A percentile compares a stretch with the other conserved stretches of the same genome.
These are phyloP conservation scores for Abrostola tripartita DNA, from an alignment of 2,888 invertebrate species.

Conservation along the genomic window DNA sequence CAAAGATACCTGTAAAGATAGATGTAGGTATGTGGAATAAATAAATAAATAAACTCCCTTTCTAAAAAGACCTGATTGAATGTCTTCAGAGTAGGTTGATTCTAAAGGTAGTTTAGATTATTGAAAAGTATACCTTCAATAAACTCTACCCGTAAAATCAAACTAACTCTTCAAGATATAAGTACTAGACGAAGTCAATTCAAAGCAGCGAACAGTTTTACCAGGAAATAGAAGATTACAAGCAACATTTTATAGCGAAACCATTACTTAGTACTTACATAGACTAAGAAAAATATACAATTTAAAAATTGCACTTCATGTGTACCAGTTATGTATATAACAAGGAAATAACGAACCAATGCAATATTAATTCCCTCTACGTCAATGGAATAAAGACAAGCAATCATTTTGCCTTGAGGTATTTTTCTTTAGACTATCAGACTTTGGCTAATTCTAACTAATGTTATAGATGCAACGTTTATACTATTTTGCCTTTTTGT, in stretches of 20 bases:
- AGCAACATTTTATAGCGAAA: background rate
- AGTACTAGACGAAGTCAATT: background rate
- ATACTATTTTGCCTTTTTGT: no score
- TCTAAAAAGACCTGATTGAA: no score
- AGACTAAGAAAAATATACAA: background rate
- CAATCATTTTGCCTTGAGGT: no score
- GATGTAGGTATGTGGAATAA: no score
- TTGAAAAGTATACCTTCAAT: no score
- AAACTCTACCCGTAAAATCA: background rate
- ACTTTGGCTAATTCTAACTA: no score
- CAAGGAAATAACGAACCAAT: background rate
- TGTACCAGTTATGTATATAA: background rate
- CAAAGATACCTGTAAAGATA: no score
- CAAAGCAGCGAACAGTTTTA: background rate
- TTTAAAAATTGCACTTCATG: background rate
- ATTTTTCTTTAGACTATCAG: no score
- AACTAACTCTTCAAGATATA: background rate
- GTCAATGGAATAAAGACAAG: background rate
- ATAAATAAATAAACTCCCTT: no score
- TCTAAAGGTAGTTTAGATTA: no score
- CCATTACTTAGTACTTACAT: background rate
- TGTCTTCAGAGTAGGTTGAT: no score
- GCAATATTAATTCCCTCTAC: slow-evolving; percentile 1
- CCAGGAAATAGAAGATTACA: background rate
- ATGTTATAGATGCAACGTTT: no score